Evolutionary conservation across 2,888 invertebrate species (phyloP).

Genomic region (Sphaerophoria taeniata): DNA sequence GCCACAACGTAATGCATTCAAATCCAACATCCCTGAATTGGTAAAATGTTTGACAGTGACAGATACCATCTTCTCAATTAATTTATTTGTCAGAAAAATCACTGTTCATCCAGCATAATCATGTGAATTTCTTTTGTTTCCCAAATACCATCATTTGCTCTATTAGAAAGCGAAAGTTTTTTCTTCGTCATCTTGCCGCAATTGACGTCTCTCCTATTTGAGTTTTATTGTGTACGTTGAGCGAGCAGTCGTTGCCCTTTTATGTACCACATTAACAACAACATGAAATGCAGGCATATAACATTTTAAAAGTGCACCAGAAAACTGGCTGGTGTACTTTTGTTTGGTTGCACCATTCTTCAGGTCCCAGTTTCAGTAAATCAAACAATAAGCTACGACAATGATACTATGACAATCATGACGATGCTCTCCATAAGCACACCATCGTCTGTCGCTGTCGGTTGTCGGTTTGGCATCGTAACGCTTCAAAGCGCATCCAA

Average conservation of each 20-base stretch:
- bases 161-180: conserved; percentile 68
- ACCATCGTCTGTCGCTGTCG: background rate
- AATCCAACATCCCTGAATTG: background rate
- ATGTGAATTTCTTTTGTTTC: conserved; percentile 54
- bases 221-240: conserved; percentile 31
- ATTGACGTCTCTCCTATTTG: conserved; percentile 9
- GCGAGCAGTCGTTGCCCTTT: conserved; percentile 71
- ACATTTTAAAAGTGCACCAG: conserved; percentile 64
- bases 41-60: background rate
- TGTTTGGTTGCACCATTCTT: conserved; percentile 51
- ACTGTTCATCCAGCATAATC: background rate
- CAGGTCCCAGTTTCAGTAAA: conserved; percentile 29
- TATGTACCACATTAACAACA: conserved; percentile 31
- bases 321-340: conserved; percentile 9
- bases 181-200: conserved; percentile 42
- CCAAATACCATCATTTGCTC: conserved; percentile 28
- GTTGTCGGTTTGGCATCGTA: background rate
- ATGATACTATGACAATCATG: conserved; percentile 24
- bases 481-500: conserved; percentile 50
- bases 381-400: conserved; percentile 54
- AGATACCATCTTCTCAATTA: background rate
- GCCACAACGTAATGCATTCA: too few species aligned
- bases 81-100: background rate
- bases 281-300: conserved; percentile 4
- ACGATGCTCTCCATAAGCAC: conserved; percentile 4